phyloP scores from a whole-genome alignment of 2,797 vertebrate genomes.

The Podargus strigoides region DNA sequence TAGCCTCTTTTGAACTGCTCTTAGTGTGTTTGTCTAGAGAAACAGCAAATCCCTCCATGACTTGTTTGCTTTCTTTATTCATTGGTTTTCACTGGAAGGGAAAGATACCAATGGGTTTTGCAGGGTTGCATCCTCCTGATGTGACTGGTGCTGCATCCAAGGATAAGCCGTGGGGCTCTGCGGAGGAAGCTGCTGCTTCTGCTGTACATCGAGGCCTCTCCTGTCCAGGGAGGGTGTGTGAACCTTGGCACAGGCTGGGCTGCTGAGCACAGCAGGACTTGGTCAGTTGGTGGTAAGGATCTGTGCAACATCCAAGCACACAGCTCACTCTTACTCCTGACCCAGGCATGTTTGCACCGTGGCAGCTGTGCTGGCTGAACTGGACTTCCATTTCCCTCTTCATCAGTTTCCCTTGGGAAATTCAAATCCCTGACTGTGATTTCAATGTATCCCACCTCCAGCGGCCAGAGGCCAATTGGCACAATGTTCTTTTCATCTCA shows the following conservation, averaged over 20 bases:
- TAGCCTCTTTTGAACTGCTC: constrained; percentile 68
- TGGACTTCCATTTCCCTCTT: background rate
- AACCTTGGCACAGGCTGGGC: background rate
- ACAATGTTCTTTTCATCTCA: background rate
- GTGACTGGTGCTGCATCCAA: background rate
- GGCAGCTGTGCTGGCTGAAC: background rate
- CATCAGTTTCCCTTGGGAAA: background rate
- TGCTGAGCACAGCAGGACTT: fast-evolving
- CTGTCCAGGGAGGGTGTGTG: background rate
- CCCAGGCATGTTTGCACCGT: fast-evolving
- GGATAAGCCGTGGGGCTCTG: background rate
- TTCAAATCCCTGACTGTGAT: background rate
- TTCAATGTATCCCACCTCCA: background rate
- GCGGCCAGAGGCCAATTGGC: background rate
- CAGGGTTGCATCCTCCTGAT: background rate
- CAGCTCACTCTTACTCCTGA: fast-evolving
- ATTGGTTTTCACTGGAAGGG: constrained; percentile 6
- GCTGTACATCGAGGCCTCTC: background rate
- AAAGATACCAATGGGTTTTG: constrained; percentile 28
- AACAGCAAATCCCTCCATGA: constrained; percentile 69
- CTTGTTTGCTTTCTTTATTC: constrained; percentile 60
- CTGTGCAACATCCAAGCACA: background rate
- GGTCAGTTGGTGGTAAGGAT: background rate
- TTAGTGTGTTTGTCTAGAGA: constrained; percentile 64
- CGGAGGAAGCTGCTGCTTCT: background rate